Evolutionary conservation across 2,113 vertebrate species (phyloP).

Genomic region (Xenotilapia caudafasciata): DNA sequence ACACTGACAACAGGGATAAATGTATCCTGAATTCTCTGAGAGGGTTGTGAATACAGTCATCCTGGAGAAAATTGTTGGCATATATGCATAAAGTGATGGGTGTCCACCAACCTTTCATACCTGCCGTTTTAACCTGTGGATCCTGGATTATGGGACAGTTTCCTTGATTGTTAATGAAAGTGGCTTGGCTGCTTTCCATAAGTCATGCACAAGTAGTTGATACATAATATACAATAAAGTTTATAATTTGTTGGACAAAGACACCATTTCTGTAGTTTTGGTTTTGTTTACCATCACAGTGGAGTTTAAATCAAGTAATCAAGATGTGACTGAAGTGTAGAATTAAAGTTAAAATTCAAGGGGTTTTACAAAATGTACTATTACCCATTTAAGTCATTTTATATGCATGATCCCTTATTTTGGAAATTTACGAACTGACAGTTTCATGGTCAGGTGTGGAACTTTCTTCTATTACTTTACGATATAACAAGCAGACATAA

Average conservation of each 20-base stretch:
- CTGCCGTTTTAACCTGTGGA: not conserved
- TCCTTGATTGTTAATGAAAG: not conserved
- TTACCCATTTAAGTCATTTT: rapidly evolving
- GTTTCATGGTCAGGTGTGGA: not conserved
- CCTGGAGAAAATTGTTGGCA: not conserved
- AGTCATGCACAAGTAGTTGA: not conserved
- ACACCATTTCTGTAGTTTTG: not conserved
- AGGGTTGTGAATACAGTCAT: not conserved
- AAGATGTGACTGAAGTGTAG: not conserved
- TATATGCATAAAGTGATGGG: not conserved
- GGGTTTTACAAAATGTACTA: not conserved
- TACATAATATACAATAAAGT: not conserved
- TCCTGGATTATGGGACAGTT: not conserved
- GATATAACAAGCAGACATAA: not conserved
- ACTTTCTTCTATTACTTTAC: not conserved
- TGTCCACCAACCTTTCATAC: not conserved
- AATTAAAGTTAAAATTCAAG: not conserved
- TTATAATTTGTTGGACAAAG: not conserved
- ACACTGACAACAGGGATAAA: not conserved
- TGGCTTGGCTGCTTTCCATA: not conserved
- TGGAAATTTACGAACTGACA: not conserved
- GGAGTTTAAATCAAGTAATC: not conserved
- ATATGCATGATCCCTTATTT: not conserved
- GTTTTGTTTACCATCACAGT: not conserved
- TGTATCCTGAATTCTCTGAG: not conserved